Percentiles rank a stretch among this genome's conserved stretches.
Conservation (phyloP, 2,888 invertebrate species). For the Caenorhabditis japonica region DNA sequence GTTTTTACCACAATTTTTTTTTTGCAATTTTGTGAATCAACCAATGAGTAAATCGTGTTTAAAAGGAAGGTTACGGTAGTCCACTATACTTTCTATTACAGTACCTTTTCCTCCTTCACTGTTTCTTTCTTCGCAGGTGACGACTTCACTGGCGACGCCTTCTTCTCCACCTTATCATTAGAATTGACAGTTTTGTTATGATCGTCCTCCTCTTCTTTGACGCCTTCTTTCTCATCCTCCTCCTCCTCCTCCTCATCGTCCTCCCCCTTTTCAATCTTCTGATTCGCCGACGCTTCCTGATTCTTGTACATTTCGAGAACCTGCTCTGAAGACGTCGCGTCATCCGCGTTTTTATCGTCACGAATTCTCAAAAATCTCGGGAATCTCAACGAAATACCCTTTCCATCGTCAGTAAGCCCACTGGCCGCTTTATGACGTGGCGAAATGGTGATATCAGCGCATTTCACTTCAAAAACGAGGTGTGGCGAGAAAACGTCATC, state of each 20-base stretch:
- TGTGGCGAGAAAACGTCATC: constrained; percentile 91
- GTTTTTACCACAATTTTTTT: too few relatives aligned
- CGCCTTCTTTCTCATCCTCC: constrained; percentile 24
- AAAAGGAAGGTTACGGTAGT: too few relatives aligned
- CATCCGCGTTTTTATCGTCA: constrained; percentile 91
- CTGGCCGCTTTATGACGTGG: constrained; percentile 91
- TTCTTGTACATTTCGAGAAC: constrained; percentile 83
- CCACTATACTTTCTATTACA: too few relatives aligned
- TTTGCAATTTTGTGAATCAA: too few relatives aligned
- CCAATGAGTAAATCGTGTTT: too few relatives aligned
- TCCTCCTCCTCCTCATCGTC: constrained; percentile 49
- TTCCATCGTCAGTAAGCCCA: constrained; percentile 81
- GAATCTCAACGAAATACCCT: constrained; percentile 89
- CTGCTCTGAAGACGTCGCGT: constrained; percentile 91
- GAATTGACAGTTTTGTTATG: constrained; percentile 38
- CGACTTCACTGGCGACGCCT: not conserved
- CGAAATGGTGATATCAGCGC: constrained; percentile 95
- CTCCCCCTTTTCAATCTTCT: constrained; percentile 52
- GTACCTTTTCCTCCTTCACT: not conserved
- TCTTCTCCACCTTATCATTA: constrained; percentile 34
- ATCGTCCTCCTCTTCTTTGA: constrained; percentile 31
- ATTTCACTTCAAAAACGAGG: constrained; percentile 92
- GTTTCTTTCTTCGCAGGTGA: constrained; percentile 3
- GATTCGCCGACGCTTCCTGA: constrained; percentile 87
- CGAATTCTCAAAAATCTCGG: constrained; percentile 91